Conservation (phyloP, 2,797 vertebrate genomes). For the Acanthurus tractus region DNA sequence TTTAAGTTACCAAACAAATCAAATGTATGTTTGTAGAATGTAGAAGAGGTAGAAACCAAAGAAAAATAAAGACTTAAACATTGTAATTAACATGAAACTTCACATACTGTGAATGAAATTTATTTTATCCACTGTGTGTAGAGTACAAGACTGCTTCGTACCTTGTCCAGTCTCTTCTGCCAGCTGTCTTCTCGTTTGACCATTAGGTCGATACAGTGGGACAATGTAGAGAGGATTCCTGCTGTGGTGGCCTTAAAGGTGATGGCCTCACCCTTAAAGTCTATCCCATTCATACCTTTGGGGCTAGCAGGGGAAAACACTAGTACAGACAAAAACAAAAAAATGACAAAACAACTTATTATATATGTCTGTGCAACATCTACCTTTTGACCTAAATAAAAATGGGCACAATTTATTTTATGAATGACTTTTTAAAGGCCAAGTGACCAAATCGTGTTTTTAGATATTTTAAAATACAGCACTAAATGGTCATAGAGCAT, state of each 20-base stretch:
- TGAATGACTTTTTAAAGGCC: background rate
- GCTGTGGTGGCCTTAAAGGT: slow-evolving; percentile 98
- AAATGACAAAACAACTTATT: background rate
- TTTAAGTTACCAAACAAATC: background rate
- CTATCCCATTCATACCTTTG: slow-evolving; percentile 94
- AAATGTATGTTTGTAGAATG: no score
- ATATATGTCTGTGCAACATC: background rate
- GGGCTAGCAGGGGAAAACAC: slow-evolving; percentile 89
- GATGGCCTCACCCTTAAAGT: slow-evolving; percentile 98
- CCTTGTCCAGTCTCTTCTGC: slow-evolving; percentile 97
- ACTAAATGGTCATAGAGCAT: background rate
- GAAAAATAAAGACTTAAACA: background rate
- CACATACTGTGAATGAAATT: background rate
- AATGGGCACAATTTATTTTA: background rate
- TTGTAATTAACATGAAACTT: slow-evolving; percentile 8
- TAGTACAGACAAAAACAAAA: slow-evolving; percentile 50
- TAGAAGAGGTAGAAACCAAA: background rate
- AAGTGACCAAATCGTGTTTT: background rate
- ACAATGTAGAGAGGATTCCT: slow-evolving; percentile 95
- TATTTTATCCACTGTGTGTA: background rate
- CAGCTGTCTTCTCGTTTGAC: slow-evolving; percentile 97
- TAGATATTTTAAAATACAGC: slow-evolving; percentile 4
- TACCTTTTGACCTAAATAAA: background rate
- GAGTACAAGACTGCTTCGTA: slow-evolving; percentile 66
- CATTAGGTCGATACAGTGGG: slow-evolving; percentile 98